Conservation (phyloP, 1,140 invertebrate species). For the Cotesia vestalis region DNA sequence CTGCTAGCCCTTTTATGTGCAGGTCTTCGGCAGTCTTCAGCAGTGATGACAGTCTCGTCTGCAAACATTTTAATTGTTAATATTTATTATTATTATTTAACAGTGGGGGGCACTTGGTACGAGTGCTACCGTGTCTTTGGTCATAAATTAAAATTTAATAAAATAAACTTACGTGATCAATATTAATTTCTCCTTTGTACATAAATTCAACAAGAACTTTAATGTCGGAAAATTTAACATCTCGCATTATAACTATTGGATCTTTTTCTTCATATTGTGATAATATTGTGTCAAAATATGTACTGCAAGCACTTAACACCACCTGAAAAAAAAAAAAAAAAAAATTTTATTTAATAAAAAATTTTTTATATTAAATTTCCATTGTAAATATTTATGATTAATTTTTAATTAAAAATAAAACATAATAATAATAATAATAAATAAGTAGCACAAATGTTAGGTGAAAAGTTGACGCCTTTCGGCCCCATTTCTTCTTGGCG, state of each 20-base stretch:
- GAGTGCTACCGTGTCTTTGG: too few relatives aligned
- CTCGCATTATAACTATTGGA: slow-evolving; percentile 85
- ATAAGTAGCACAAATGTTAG: slow-evolving; percentile 1
- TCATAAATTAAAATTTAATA: too few relatives aligned
- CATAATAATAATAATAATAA: too few relatives aligned
- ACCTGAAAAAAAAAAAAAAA: slow-evolving; percentile 61
- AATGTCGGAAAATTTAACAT: slow-evolving; percentile 84
- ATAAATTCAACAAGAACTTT: slow-evolving; percentile 91
- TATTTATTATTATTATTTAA: slow-evolving; percentile 1
- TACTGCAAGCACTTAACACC: slow-evolving; percentile 82
- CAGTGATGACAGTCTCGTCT: slow-evolving; percentile 76
- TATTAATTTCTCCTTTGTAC: slow-evolving; percentile 96
- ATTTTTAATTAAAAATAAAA: neutral
- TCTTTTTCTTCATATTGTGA: slow-evolving; percentile 89
- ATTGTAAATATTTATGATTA: too few relatives aligned
- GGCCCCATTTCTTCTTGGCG: slow-evolving; percentile 49
- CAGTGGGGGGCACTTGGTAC: neutral
- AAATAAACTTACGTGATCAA: slow-evolving; percentile 80
- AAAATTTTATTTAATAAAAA: slow-evolving; percentile 11
- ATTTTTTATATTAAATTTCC: neutral
- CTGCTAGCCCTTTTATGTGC: slow-evolving; percentile 89
- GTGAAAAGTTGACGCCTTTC: slow-evolving; percentile 40
- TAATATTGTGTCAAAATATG: slow-evolving; percentile 87
- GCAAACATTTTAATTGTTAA: slow-evolving; percentile 27
- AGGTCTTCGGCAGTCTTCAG: slow-evolving; percentile 91